Evolutionary conservation across 2,888 invertebrate genomes (phyloP).

Genomic region (Margaritifera margaritifera): DNA sequence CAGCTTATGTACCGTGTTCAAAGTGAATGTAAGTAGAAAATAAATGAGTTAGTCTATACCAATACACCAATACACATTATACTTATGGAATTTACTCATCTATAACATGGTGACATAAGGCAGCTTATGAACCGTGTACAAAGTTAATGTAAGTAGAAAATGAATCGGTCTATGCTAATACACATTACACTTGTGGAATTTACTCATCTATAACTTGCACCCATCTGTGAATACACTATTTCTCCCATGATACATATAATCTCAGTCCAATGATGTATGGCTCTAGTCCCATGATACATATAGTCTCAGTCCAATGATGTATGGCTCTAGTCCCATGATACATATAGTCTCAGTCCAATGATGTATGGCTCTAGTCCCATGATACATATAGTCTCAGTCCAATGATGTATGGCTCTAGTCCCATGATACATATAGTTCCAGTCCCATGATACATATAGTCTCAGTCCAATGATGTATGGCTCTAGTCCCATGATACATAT

Average conservation of each 20-base stretch:
- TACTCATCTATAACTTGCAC: neutral
- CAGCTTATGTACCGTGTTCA: conserved; percentile 97
- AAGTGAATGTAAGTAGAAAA: conserved; percentile 81
- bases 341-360: too few species aligned
- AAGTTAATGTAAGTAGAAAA: conserved; percentile 81
- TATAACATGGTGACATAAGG: conserved; percentile 92
- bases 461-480: too few species aligned
- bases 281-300: too few species aligned
- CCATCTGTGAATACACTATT: neutral
- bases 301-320: too few species aligned
- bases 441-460: too few species aligned
- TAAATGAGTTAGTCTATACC: neutral
- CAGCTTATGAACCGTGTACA: conserved; percentile 97
- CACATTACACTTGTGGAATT: neutral
- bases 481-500: neutral
- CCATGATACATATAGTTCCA: too few species aligned
- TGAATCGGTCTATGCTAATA: neutral
- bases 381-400: neutral
- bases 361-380: too few species aligned
- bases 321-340: too few species aligned
- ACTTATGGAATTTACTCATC: neutral
- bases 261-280: neutral
- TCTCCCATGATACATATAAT: neutral
- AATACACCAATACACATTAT: neutral
- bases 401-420: neutral